phyloP scores from a whole-genome alignment of 2,888 invertebrate genomes.

The Metellina segmentata region DNA sequence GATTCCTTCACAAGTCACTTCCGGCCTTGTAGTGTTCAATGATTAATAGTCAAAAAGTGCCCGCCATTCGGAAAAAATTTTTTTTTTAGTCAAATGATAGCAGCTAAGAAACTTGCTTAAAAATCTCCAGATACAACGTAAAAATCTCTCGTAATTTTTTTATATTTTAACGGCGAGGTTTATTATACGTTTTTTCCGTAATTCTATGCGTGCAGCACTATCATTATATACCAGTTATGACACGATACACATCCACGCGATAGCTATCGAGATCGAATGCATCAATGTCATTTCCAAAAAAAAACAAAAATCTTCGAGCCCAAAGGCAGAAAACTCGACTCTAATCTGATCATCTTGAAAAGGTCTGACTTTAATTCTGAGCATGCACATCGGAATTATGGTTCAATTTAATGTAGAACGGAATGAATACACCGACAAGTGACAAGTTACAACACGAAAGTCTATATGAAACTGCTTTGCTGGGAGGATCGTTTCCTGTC shows the following conservation, averaged over 20 bases:
- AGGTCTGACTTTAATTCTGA: background rate
- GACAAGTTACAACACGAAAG: background rate
- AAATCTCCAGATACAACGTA: too few relatives aligned
- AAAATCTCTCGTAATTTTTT: too few relatives aligned
- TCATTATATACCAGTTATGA: background rate
- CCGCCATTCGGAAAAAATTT: too few relatives aligned
- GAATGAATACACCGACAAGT: background rate
- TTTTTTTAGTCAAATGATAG: too few relatives aligned
- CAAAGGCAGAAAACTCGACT: background rate
- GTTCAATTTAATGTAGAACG: background rate
- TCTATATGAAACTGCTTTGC: background rate
- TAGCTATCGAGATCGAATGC: background rate
- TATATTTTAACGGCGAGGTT: too few relatives aligned
- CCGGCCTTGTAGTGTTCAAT: too few relatives aligned
- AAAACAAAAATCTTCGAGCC: background rate
- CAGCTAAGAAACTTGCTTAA: too few relatives aligned
- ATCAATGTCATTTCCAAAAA: slow-evolving; percentile 20
- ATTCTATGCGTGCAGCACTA: background rate
- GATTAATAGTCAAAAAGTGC: too few relatives aligned
- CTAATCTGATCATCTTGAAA: too few relatives aligned
- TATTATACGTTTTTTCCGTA: background rate
- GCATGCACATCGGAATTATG: background rate
- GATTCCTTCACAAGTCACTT: too few relatives aligned
- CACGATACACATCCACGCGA: background rate
- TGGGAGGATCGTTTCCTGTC: background rate